phyloP scores from a whole-genome alignment of 2,888 invertebrate species.

The Drepana falcataria region DNA sequence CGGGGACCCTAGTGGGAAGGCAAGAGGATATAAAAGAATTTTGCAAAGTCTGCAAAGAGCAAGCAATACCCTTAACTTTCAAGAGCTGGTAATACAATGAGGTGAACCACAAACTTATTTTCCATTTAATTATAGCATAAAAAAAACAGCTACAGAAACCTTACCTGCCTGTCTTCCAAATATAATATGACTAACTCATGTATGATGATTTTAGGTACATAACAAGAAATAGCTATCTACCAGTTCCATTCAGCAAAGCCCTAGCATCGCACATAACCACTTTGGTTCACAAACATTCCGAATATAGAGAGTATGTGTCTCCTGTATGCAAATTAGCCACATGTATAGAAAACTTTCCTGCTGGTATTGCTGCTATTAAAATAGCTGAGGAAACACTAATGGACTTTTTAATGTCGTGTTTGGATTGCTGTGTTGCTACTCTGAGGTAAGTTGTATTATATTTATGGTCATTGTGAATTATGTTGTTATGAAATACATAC shows the following conservation, averaged over 20 bases:
- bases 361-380: constrained; percentile 42
- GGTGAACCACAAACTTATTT: too few relatives aligned
- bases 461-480: background rate
- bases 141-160: too few relatives aligned
- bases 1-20: too few relatives aligned
- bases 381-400: constrained; percentile 29
- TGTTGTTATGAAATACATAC: background rate
- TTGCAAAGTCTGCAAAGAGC: too few relatives aligned
- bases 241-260: constrained; percentile 35
- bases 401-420: constrained; percentile 32
- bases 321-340: constrained; percentile 38
- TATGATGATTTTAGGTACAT: constrained; percentile 48
- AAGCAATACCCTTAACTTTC: too few relatives aligned
- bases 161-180: too few relatives aligned
- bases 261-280: constrained; percentile 31
- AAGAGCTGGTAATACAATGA: too few relatives aligned
- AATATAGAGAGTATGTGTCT: constrained; percentile 27
- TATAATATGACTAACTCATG: too few relatives aligned
- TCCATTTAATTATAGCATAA: too few relatives aligned
- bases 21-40: too few relatives aligned
- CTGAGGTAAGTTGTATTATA: constrained; percentile 31
- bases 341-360: constrained; percentile 57
- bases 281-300: constrained; percentile 6
- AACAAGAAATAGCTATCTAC: constrained; percentile 37
- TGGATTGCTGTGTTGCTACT: constrained; percentile 33